Base-by-base conservation (phyloP, 2,113 vertebrate genomes). In the Solea senegalensis region DNA sequence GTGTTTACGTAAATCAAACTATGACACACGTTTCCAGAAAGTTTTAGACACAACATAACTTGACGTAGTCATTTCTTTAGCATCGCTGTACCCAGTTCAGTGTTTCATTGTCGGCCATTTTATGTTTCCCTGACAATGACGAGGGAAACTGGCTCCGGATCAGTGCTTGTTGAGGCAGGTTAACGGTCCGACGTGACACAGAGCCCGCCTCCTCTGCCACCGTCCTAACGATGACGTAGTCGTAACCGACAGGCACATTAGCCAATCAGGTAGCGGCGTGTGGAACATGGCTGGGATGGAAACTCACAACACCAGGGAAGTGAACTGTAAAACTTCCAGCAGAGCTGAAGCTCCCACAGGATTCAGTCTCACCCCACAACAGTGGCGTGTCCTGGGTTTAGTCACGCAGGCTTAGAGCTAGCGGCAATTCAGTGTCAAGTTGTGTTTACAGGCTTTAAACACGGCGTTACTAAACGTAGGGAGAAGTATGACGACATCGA, bases 221-320 rank as follows among this genome's bases (percentile, higher is more conserved):
- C 9, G 39, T 70, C 91, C 91, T 91, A 93, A 91, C 80, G 73
- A 8, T 5, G 64, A 46, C 27, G 8, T 40, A 0, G 3, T 39
- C 50, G 39, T 26, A 61, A 34, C 34, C 44, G 86, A 81, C 79
- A 59, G 13, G 15, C 7, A 9, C 0, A 1, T 54, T 13, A 66
- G 45, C 92, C 89, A 91, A 92, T 92, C 59, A 61, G 62, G 2
- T 2, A 0, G 41, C 59, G 8, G 0, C 7, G 3, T 52, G n/a
- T 64, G 60, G 65, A 74, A 52, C 65, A 58, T 76, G 83, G 88
- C 34, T 34, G 45, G 14, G 21, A 86, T 43, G 81, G 85, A 46
- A 49, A 39, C 28, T 61, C 10, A 1, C 14, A 45, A 65, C 71
- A 84, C 80, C 71, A 70, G 82, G 91, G 91, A 90, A 90, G 89